Evolutionary conservation across 2,113 vertebrate genomes (phyloP).

Genomic region (Ameiurus melas): DNA sequence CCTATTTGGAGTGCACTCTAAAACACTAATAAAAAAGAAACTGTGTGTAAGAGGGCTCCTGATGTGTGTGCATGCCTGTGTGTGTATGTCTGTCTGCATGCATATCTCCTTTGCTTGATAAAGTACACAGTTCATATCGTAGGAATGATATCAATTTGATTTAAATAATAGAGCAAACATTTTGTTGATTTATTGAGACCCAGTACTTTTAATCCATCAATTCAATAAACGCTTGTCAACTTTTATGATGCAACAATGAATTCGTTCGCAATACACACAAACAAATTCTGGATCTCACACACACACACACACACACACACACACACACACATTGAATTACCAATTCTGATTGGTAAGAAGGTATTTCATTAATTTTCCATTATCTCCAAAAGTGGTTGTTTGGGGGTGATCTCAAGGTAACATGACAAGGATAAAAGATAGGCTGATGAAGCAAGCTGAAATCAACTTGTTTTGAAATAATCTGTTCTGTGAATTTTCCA

Average conservation of each 20-base stretch:
- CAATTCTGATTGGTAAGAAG: too few species aligned
- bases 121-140: background rate
- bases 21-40: constrained; percentile 2
- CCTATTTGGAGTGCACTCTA: background rate
- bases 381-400: background rate
- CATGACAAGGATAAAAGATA: background rate
- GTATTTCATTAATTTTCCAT: background rate
- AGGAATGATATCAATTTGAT: background rate
- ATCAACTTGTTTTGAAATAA: too few species aligned
- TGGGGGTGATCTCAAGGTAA: background rate
- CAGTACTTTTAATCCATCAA: background rate
- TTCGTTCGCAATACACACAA: background rate
- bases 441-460: background rate
- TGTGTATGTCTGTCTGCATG: background rate
- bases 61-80: background rate
- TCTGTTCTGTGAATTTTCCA: too few species aligned
- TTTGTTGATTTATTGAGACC: constrained; percentile 14
- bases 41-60: background rate
- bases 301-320: background rate
- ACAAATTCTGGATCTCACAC: background rate
- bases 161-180: background rate
- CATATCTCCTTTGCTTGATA: background rate
- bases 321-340: too few species aligned
- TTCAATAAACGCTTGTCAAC: background rate
- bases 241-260: background rate